Base-by-base conservation (phyloP, 1,140 invertebrate genomes). In the Papilio dardanus region DNA sequence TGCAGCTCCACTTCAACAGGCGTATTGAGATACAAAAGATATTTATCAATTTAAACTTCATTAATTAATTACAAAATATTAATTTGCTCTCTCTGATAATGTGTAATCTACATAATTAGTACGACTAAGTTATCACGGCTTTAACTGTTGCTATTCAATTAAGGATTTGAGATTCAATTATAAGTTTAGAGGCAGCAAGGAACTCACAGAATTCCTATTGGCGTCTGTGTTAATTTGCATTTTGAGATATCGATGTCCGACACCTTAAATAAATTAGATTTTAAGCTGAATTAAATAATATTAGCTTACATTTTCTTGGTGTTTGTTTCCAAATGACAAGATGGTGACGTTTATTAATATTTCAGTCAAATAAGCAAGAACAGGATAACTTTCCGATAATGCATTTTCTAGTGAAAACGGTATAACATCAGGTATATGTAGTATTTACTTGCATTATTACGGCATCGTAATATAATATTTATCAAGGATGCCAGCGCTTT, bases 81-180 rank as follows among this genome's bases (percentile, higher is more conserved):
- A n/a, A 1, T 46, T 46, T 46, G 16, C 42, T n/a, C n/a, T n/a
- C n/a, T n/a, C n/a, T n/a, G n/a, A 46, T 46, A 42, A 42, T 42
- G 12, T 58, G 54, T 67, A 21, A 66, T 33, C 37, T 69, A 24
- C 14, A 21, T 40, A 24, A 79, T 79, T 81, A 77, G 80, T 78
- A 74, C 81, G 80, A 77, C 80, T 79, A 75, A 83, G 81, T 88
- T 81, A 86, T 83, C 80, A 79, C 78, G 79, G 83, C 79, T 85
- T 83, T 82, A 79, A 86, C 82, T 87, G 86, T 84, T 86, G 86
- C 85, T 84, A 83, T 87, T 87, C 84, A 84, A 87, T 86, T 88
- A 86, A 78, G 83, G 80, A 88, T 83, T 88, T 80, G 76, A 79
- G 79, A 86, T 87, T 86, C 85, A 88, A 88, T 88, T 88, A 88